These are phyloP conservation scores for Phainopepla nitens DNA, from an alignment of 2,113 vertebrate species.

Conservation along the genomic window DNA sequence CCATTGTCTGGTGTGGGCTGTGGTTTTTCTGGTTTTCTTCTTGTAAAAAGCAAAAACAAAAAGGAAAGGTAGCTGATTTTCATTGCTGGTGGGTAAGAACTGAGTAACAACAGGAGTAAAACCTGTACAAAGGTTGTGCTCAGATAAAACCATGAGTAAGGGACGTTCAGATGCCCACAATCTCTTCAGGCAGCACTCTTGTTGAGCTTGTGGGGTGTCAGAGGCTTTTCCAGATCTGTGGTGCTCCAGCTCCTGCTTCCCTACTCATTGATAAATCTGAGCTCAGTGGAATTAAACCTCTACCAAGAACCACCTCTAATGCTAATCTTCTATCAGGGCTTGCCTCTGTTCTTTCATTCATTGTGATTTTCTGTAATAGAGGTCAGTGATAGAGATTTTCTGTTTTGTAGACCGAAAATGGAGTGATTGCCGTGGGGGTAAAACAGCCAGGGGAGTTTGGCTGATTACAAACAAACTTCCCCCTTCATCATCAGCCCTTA, in stretches of 20 bases:
- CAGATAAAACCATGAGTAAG: background rate
- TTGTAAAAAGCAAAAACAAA: background rate
- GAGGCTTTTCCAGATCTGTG: background rate
- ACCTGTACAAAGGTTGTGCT: background rate
- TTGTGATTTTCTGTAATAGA: background rate
- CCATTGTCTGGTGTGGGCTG: background rate
- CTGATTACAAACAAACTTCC: background rate
- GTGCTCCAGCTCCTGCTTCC: background rate
- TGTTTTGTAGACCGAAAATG: background rate
- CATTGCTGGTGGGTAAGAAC: background rate
- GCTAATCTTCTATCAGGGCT: background rate
- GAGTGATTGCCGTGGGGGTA: background rate
- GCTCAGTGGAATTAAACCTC: background rate
- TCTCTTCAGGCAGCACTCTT: background rate
- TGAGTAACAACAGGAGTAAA: background rate
- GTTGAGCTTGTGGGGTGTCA: fast-evolving
- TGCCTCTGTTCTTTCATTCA: background rate
- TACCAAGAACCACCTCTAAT: background rate
- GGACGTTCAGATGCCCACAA: background rate
- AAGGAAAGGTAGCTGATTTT: background rate
- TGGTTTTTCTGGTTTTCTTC: background rate
- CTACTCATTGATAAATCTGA: background rate
- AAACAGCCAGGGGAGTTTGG: background rate
- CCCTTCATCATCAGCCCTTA: background rate
- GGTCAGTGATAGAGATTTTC: background rate